Conservation (phyloP, 2,797 vertebrate species). For the Lutjanus argentimaculatus region DNA sequence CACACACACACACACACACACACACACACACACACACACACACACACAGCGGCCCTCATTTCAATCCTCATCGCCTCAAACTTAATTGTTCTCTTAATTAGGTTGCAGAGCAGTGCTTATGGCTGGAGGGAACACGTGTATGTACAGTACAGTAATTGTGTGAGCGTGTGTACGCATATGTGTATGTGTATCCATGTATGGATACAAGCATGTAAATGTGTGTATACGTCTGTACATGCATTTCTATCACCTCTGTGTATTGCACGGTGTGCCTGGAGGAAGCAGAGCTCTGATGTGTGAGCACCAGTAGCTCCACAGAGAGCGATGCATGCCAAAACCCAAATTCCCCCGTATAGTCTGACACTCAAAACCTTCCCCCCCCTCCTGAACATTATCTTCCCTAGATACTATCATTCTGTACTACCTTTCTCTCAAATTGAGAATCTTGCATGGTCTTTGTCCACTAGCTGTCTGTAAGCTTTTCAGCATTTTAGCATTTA, state of each 20-base stretch:
- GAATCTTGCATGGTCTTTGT: conserved; percentile 6
- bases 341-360: conserved; percentile 55
- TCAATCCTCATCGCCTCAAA: conserved; percentile 89
- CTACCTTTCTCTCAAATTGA: conserved; percentile 3
- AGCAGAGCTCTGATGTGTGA: conserved; percentile 86
- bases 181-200: background rate
- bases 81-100: conserved; percentile 99
- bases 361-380: conserved; percentile 33
- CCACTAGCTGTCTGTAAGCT: background rate
- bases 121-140: conserved; percentile 89
- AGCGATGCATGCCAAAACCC: conserved; percentile 86
- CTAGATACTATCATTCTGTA: conserved; percentile 17
- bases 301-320: conserved; percentile 80
- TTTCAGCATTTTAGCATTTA: background rate
- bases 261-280: conserved; percentile 87
- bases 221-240: conserved; percentile 64
- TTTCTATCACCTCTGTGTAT: conserved; percentile 89
- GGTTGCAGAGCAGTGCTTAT: conserved; percentile 91
- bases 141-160: conserved; percentile 47
- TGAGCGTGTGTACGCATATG: conserved; percentile 24
- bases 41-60: conserved; percentile 40
- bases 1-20: conserved; percentile 26
- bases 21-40: conserved; percentile 30
- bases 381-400: conserved; percentile 36
- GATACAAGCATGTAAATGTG: conserved; percentile 22